These are phyloP conservation scores for Trissolcus japonicus DNA, from an alignment of 2,888 invertebrate species.

Conservation along the genomic window DNA sequence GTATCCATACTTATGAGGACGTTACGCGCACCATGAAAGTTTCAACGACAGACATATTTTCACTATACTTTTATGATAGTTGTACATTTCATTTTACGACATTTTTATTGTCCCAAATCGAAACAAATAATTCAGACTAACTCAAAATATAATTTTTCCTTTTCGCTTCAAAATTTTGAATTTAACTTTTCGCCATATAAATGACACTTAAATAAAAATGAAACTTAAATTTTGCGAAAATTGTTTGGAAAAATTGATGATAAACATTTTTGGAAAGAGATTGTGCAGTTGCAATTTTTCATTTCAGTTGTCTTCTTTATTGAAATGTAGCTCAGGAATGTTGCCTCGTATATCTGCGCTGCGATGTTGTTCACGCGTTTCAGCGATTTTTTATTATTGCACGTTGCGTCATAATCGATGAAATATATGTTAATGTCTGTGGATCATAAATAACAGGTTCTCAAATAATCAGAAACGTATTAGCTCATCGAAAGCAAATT, in stretches of 20 bases:
- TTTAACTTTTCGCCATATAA: no score
- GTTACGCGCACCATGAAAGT: slow-evolving; percentile 14
- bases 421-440: slow-evolving; percentile 23
- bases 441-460: slow-evolving; percentile 24
- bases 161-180: no score
- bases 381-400: slow-evolving; percentile 14
- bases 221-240: no score
- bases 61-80: slow-evolving; percentile 20
- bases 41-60: slow-evolving; percentile 26
- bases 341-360: background rate
- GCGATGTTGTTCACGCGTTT: slow-evolving; percentile 18
- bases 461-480: slow-evolving; percentile 3
- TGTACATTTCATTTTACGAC: no score
- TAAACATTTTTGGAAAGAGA: no score
- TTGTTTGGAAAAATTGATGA: no score
- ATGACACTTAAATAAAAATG: no score
- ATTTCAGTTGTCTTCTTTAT: no score
- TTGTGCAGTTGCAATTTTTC: no score
- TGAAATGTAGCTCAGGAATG: background rate
- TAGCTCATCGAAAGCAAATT: slow-evolving; percentile 1
- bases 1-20: slow-evolving; percentile 60
- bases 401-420: slow-evolving; percentile 22
- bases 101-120: no score
- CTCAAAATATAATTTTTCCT: no score
- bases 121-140: no score